phyloP scores from a whole-genome alignment of 2,113 vertebrate genomes.

The Muntiacus reevesi region DNA sequence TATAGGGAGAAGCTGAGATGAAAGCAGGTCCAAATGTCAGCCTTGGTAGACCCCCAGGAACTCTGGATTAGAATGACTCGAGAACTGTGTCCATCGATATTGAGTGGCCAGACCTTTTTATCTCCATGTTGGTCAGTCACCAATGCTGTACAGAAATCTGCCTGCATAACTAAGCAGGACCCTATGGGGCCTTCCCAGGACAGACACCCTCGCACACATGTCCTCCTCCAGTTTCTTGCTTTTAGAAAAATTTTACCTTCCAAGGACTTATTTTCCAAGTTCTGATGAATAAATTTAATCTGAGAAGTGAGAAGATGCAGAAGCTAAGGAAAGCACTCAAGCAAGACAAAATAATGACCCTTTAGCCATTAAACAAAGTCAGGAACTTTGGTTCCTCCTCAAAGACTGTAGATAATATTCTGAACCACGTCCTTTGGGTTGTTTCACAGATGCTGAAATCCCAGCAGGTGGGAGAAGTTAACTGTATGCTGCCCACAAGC shows the following conservation, averaged over 20 bases:
- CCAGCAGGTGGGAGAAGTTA: neutral
- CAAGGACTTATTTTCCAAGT: neutral
- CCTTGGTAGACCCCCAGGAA: neutral
- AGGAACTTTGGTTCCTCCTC: neutral
- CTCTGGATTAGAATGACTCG: neutral
- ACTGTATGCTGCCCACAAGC: neutral
- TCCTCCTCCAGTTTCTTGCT: neutral
- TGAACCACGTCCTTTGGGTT: neutral
- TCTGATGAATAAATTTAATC: neutral
- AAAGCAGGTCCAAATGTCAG: fast-evolving
- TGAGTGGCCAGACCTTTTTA: neutral
- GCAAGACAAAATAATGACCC: neutral
- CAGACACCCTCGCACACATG: fast-evolving
- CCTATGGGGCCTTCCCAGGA: neutral
- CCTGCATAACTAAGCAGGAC: neutral
- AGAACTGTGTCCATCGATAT: neutral
- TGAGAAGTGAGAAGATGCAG: neutral
- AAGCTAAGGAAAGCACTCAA: neutral
- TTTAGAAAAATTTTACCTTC: neutral
- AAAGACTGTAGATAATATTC: neutral
- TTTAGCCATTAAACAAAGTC: neutral
- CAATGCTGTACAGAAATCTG: neutral
- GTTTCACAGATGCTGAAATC: neutral
- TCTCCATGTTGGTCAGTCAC: neutral
- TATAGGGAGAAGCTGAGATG: neutral